Conservation (phyloP, 2,888 invertebrate species). For the Drosophila neonasuta region DNA sequence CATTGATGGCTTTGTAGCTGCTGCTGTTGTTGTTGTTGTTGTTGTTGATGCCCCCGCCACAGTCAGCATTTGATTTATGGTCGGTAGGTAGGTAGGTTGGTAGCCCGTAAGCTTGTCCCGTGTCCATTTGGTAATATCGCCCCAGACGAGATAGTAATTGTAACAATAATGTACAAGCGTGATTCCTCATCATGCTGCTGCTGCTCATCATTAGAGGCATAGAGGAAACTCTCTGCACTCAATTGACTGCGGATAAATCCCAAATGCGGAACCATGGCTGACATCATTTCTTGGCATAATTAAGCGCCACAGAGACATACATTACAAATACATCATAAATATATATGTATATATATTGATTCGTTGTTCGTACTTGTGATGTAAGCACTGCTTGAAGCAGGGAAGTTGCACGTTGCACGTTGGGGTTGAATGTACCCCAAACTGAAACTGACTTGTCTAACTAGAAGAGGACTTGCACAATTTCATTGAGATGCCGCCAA, state of each 20-base stretch:
- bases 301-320: conserved; percentile 24
- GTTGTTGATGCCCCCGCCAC: conserved; percentile 1
- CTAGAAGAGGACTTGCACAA: conserved; percentile 39
- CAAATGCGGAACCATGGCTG: conserved; percentile 66
- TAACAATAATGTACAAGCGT: conserved; percentile 58
- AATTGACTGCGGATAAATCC: conserved; percentile 41
- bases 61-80: conserved; percentile 58
- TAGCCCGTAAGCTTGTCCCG: conserved; percentile 24
- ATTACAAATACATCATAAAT: not conserved
- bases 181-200: conserved; percentile 29
- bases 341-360: not conserved
- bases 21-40: too few relatives aligned
- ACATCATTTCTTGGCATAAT: conserved; percentile 55
- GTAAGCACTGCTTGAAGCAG: conserved; percentile 12
- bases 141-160: conserved; percentile 52
- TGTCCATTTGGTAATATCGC: conserved; percentile 64
- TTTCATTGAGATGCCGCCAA: conserved; percentile 24
- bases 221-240: conserved; percentile 28
- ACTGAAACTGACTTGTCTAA: not conserved
- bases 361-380: not conserved
- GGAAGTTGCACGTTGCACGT: not conserved
- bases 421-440: conserved; percentile 32
- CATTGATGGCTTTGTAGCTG: conserved; percentile 67
- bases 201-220: conserved; percentile 36
- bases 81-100: conserved; percentile 6